A percentile compares a stretch with the other conserved stretches of the same genome.
Evolutionary conservation across 2,113 vertebrate genomes (phyloP).

Genomic region (Myotis brandtii): DNA sequence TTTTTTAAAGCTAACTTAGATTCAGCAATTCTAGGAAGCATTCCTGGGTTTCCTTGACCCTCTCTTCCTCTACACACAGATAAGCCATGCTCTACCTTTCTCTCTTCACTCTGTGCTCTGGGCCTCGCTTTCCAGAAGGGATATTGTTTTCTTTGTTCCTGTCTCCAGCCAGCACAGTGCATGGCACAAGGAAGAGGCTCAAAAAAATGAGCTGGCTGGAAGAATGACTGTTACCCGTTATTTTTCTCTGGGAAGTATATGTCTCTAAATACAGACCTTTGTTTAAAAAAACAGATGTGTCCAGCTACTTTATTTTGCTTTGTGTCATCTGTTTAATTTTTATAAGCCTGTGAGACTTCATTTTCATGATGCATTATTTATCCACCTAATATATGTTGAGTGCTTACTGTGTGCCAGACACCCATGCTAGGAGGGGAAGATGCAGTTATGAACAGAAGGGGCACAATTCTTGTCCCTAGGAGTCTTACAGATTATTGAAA

Average conservation of each 20-base stretch:
- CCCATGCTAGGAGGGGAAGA: not conserved
- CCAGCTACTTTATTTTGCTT: slow-evolving; percentile 28
- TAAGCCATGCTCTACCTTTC: not conserved
- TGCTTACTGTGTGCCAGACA: not conserved
- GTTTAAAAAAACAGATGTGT: not conserved
- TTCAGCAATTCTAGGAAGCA: not conserved
- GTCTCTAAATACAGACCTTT: not conserved
- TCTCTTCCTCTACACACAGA: not conserved
- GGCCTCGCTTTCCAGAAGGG: not conserved
- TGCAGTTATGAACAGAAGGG: not conserved
- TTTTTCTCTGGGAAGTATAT: not conserved
- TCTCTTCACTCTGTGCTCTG: not conserved
- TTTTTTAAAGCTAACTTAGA: not conserved
- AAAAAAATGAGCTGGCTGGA: not conserved
- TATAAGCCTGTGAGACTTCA: slow-evolving; percentile 15
- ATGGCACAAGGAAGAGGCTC: not conserved
- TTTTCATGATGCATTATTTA: slow-evolving; percentile 21
- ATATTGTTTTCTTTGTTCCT: not conserved
- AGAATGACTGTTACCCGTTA: not conserved
- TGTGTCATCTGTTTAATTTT: slow-evolving; percentile 18
- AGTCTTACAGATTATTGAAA: not conserved
- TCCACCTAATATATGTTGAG: not conserved
- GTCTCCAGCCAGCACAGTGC: not conserved
- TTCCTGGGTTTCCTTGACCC: not conserved
- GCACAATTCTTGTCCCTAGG: not conserved